Base-by-base conservation (phyloP, 2,888 invertebrate species). In the Myopa tessellatipennis region DNA sequence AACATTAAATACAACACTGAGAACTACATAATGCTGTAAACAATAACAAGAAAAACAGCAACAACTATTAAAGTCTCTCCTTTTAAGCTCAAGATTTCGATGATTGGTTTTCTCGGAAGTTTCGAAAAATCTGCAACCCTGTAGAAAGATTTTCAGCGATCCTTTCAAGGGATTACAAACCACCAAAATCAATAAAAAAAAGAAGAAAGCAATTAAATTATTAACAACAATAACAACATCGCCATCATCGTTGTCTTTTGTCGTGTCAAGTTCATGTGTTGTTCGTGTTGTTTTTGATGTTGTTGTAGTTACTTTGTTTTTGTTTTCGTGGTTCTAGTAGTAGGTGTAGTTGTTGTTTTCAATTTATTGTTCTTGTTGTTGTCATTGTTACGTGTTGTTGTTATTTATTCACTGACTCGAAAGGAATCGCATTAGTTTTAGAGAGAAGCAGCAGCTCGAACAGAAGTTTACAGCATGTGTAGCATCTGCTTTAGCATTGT, bases 391-490 rank as follows among this genome's bases (percentile, higher is more conserved):
- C 10, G n/a, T 26, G 34, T 58, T 60, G 60, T 72, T 60, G 58
- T n/a, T 14, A 34, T 38, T 34, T 72, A 60, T 60, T 72, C 72
- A 36, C 45, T 60, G n/a, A 18, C 16, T 40, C 40, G 72, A 38
- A 58, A 72, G 60, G n/a, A 60, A 72, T 72, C 60, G 72, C 36
- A 72, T 72, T 72, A 72, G 18, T 60, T 58, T 60, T 16, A 55
- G 5, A 65, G 34, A 1, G 2, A 26, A 26, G 26, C 26, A 26
- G 26, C 26, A 26, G 26, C 26, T 26, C 26, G 26, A 26, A 26
- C 26, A 26, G 26, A 26, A 26, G 26, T 26, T 26, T 26, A 26
- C 2, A 34, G 26, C 4, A 34, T 14, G 10, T 4, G 72, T 16
- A 36, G n/a, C 72, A 72, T 58, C 55, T 60, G 60, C 38, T n/a